Percentiles rank a stretch among this genome's conserved stretches.
These are phyloP conservation scores for Pseudochromis fuscus DNA, from an alignment of 2,797 vertebrate genomes.

Conservation along the genomic window DNA sequence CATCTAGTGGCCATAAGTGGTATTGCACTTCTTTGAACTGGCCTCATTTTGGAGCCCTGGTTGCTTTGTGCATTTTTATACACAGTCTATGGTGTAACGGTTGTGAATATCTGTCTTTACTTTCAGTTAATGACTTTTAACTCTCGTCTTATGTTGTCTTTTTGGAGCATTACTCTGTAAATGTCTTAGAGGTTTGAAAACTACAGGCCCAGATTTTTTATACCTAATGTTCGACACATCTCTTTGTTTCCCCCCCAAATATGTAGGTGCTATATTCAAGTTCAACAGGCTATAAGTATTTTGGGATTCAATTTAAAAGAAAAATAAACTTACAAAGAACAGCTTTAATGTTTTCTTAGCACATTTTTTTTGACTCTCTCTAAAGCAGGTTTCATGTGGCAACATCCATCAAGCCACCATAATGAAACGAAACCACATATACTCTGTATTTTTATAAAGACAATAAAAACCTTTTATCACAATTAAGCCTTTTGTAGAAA, in stretches of 20 bases:
- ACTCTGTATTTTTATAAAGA: constrained; percentile 85
- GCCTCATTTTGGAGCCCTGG: too few relatives aligned
- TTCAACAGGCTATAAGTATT: constrained; percentile 86
- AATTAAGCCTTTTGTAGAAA: constrained; percentile 88
- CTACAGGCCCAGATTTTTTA: constrained; percentile 51
- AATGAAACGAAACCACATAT: constrained; percentile 81
- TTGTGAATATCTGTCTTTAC: background rate
- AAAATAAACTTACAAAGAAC: constrained; percentile 62
- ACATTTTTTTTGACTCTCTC: constrained; percentile 69
- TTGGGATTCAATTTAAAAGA: constrained; percentile 78
- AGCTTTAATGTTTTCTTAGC: constrained; percentile 66
- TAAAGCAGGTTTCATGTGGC: constrained; percentile 78
- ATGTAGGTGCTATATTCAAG: constrained; percentile 83
- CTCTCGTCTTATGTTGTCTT: background rate
- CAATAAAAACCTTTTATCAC: constrained; percentile 88
- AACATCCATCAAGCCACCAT: constrained; percentile 76
- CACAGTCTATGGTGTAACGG: too few relatives aligned
- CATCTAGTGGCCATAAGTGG: too few relatives aligned
- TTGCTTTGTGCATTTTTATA: too few relatives aligned
- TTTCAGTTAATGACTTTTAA: background rate
- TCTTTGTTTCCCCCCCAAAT: constrained; percentile 48
- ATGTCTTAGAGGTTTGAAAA: constrained; percentile 46
- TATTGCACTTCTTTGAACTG: too few relatives aligned
- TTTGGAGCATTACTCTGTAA: background rate
- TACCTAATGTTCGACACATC: constrained; percentile 30